Evolutionary conservation across 2,888 invertebrate genomes (phyloP), one percentile per base, ranked within the genome.

Genomic region (Harpagoxenus sublaevis): DNA sequence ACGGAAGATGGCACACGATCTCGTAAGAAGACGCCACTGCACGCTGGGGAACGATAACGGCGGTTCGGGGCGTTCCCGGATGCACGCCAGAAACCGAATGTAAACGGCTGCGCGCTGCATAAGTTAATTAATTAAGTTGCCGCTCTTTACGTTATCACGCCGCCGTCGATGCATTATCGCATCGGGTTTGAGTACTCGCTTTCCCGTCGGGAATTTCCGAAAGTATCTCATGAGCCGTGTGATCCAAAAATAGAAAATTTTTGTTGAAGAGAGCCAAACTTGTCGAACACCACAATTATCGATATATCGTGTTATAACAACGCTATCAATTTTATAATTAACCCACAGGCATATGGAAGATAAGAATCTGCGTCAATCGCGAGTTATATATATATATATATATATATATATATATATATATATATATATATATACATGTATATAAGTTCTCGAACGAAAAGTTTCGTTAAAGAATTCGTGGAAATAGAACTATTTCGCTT

Each of bases 91-190:
- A 87, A 90, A 82, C 87, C 83, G 60, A 91, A 92, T 93, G 92
- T 91, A 92, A 93, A 93, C 92, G 90, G 86, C 89, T 88, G 89
- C 66, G 31, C 48, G 66, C 89, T 86, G 89, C 86, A 88, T 87
- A 91, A 92, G 90, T 93, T 92, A 92, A 93, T 93, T 93, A 93
- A 93, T 93, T 93, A 93, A 93, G 89, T 87, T 84, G 83, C 74
- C 66, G 75, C 74, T 70, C 66, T 84, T 83, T 77, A 68, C 73
- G 73, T 74, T 84, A 74, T 63, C 82, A 35, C 53, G 60, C 51
- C 55, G 53, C 75, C 57, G 35, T 51, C 55, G 60, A 81, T 81
- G 60, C 60, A 81, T 81, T 81, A 81, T 71, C 79, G 57, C 51
- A 60, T 71, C 71, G 71, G 35, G 57, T 39, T 48, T 31, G 60